phyloP scores from a whole-genome alignment of 2,113 vertebrate genomes.

The Ailurus styani region DNA sequence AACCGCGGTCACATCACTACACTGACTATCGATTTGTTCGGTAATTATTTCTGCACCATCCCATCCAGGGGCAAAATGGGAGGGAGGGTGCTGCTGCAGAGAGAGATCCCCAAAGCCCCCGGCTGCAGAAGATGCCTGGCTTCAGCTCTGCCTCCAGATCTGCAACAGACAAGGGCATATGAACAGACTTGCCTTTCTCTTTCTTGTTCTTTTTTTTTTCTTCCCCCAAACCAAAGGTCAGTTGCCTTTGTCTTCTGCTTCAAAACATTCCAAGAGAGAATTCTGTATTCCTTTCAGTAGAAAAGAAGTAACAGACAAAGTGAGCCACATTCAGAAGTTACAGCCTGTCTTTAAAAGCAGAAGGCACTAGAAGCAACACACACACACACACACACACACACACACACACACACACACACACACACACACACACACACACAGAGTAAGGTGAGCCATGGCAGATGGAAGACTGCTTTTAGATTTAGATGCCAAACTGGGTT shows the following conservation, averaged over 20 bases:
- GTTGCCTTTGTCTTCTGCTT: conserved; percentile 71
- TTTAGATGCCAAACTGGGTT: not conserved
- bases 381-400: not conserved
- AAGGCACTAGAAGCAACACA: not conserved
- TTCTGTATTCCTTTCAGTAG: not conserved
- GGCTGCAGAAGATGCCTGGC: not conserved
- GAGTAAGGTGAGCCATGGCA: not conserved
- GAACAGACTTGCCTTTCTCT: not conserved
- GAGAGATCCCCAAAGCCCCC: not conserved
- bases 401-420: not conserved
- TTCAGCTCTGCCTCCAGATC: not conserved
- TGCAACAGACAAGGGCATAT: rapidly evolving
- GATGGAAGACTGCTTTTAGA: not conserved
- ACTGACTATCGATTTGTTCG: conserved; percentile 1
- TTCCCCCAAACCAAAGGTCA: conserved; percentile 64
- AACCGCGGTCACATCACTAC: not conserved
- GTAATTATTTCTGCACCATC: conserved; percentile 34
- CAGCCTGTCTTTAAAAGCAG: conserved; percentile 26
- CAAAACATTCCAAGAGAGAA: conserved; percentile 67
- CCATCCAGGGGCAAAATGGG: not conserved
- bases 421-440: not conserved
- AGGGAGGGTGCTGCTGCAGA: not conserved
- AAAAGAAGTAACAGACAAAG: conserved; percentile 22
- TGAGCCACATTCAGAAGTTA: not conserved
- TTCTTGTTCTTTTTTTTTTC: not conserved